These are phyloP conservation scores for Phalacrocorax carbo DNA, from an alignment of 2,113 vertebrate genomes.

Conservation along the genomic window DNA sequence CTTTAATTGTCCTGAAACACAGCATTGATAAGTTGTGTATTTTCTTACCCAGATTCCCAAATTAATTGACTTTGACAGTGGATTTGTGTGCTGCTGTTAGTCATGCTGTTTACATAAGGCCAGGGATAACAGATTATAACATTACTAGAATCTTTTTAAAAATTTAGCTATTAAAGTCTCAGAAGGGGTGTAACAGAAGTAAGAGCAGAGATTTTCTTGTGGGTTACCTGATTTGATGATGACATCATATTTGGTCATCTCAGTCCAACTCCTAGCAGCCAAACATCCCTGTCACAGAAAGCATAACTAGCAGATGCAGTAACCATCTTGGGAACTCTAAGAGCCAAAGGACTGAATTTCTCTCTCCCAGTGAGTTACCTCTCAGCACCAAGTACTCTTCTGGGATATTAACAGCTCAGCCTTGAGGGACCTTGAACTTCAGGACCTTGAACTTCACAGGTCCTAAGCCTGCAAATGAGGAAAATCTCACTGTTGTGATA, in stretches of 20 bases:
- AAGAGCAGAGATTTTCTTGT: background rate
- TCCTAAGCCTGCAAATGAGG: background rate
- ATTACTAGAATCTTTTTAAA: background rate
- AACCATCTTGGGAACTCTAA: background rate
- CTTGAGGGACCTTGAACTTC: background rate
- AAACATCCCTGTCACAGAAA: background rate
- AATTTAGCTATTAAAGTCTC: background rate
- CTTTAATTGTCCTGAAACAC: conserved; percentile 47
- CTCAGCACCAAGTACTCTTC: background rate
- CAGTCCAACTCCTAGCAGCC: background rate
- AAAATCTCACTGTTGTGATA: background rate
- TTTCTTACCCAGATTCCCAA: conserved; percentile 45
- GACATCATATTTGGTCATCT: background rate
- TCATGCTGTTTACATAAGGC: background rate
- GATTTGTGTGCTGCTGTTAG: background rate
- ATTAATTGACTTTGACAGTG: background rate
- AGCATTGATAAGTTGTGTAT: conserved; percentile 41
- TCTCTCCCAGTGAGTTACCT: background rate
- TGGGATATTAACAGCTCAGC: background rate
- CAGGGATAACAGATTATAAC: background rate
- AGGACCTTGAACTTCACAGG: background rate
- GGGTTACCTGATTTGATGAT: background rate
- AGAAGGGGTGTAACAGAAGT: background rate
- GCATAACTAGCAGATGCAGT: background rate
- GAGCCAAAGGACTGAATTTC: background rate